Conservation (phyloP, 2,113 vertebrate genomes). For the Corythaeola cristata region DNA sequence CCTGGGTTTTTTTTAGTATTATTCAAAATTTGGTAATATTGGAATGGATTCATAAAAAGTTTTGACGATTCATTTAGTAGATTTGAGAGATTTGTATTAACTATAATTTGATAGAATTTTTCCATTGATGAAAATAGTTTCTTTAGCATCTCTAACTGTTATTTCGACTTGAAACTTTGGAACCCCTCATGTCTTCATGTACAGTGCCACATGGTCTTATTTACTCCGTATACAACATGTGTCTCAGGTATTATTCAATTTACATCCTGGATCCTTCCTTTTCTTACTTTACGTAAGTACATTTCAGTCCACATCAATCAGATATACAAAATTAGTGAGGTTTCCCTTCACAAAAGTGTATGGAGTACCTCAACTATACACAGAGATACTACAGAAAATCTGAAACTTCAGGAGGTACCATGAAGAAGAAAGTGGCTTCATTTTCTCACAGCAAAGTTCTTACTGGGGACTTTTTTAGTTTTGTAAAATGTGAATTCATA, state of each 20-base stretch:
- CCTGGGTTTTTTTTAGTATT: background rate
- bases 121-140: background rate
- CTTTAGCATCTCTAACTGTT: background rate
- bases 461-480: background rate
- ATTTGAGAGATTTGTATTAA: background rate
- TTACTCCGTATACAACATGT: accelerated
- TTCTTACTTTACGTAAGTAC: background rate
- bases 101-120: background rate
- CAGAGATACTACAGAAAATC: background rate
- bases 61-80: background rate
- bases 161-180: background rate
- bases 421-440: background rate
- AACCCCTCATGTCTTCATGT: background rate
- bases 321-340: background rate
- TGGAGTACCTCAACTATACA: background rate
- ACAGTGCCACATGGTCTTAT: background rate
- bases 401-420: background rate
- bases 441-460: background rate
- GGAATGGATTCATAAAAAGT: background rate
- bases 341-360: background rate
- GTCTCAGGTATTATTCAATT: background rate
- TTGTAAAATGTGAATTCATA: background rate
- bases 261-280: background rate
- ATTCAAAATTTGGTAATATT: background rate
- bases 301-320: background rate